phyloP scores from a whole-genome alignment of 2,113 vertebrate species.

The Pteronura brasiliensis region DNA sequence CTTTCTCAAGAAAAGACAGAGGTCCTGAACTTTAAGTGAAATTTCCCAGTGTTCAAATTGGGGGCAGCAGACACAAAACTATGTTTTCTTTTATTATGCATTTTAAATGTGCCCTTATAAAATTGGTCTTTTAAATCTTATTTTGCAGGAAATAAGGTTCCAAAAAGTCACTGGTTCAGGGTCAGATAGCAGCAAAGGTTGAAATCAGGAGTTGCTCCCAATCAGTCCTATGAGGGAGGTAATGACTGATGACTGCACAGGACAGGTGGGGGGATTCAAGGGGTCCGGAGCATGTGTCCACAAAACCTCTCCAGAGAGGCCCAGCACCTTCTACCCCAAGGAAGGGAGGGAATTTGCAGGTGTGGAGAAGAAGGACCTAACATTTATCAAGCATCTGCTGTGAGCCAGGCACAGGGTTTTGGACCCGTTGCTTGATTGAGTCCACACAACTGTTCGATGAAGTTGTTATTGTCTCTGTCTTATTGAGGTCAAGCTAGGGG shows the following conservation, averaged over 20 bases:
- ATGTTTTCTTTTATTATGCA: background rate
- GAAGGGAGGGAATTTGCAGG: accelerated
- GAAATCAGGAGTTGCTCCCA: too few species aligned
- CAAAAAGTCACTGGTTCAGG: background rate
- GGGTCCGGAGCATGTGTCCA: background rate
- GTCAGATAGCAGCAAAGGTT: background rate
- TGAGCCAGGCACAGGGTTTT: background rate
- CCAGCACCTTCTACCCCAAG: background rate
- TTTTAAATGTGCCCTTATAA: background rate
- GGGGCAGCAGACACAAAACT: background rate
- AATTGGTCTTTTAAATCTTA: background rate
- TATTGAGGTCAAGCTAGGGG: accelerated
- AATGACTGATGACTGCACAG: background rate
- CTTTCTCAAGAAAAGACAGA: background rate
- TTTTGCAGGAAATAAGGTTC: background rate
- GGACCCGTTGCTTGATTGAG: accelerated
- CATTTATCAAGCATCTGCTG: background rate
- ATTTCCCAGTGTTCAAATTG: background rate
- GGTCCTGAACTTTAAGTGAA: background rate
- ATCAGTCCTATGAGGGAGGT: background rate
- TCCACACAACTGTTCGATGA: too few species aligned
- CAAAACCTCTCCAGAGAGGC: background rate
- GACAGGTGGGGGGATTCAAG: background rate
- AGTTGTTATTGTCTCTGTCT: background rate
- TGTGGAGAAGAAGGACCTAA: background rate